phyloP scores from a whole-genome alignment of 2,113 vertebrate species.

The Cariama cristata region DNA sequence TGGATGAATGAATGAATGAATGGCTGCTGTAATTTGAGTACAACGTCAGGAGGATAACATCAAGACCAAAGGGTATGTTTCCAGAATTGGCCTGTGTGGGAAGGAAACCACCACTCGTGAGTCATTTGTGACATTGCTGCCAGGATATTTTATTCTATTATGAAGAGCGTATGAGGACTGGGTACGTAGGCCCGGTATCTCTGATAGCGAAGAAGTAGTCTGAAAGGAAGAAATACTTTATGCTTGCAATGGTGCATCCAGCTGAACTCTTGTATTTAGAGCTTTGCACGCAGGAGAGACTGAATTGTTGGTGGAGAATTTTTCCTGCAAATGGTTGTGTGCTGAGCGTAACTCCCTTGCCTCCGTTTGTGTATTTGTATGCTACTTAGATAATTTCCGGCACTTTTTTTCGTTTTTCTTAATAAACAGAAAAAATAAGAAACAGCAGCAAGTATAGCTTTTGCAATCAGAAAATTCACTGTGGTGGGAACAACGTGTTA shows the following conservation, averaged over 20 bases:
- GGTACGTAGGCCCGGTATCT: neutral
- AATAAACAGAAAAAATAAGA: neutral
- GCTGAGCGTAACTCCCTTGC: neutral
- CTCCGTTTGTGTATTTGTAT: neutral
- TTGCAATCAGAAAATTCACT: neutral
- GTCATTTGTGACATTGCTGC: neutral
- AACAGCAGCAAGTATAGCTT: neutral
- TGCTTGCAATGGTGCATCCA: neutral
- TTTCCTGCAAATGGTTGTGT: neutral
- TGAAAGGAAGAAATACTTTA: neutral
- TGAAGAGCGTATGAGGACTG: neutral
- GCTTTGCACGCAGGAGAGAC: neutral
- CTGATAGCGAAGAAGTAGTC: neutral
- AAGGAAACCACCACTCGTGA: neutral
- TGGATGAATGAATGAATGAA: neutral
- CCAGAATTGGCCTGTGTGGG: neutral
- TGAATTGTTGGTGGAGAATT: neutral
- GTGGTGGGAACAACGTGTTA: neutral
- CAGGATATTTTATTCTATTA: neutral
- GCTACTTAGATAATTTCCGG: neutral
- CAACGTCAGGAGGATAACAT: neutral
- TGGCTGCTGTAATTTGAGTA: neutral
- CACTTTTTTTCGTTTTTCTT: neutral
- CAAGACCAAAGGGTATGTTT: neutral
- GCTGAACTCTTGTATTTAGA: neutral